phyloP scores from a whole-genome alignment of 1,140 invertebrate genomes.

The Laodelphax striatellus region DNA sequence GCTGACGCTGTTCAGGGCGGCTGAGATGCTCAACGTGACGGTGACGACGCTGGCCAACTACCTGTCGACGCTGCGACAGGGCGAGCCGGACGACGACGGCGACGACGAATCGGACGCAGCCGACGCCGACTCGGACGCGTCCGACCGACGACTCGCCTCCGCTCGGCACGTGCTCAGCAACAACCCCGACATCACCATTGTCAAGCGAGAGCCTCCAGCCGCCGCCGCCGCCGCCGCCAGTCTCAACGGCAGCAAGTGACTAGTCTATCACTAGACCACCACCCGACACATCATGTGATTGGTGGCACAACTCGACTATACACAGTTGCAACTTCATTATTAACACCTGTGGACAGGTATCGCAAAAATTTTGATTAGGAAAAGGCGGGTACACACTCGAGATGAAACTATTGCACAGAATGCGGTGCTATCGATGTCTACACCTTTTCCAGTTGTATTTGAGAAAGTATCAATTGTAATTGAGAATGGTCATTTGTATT shows the following conservation, averaged over 20 bases:
- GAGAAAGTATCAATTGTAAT: too few species aligned
- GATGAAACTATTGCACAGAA: too few species aligned
- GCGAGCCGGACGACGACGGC: slow-evolving; percentile 9
- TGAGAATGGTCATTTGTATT: too few species aligned
- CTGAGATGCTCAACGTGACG: slow-evolving; percentile 58
- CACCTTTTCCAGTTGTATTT: too few species aligned
- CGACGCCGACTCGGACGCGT: slow-evolving; percentile 23
- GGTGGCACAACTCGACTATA: background rate
- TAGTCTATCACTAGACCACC: too few species aligned
- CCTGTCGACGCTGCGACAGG: slow-evolving; percentile 42
- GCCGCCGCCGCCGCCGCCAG: slow-evolving; percentile 5
- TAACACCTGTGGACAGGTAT: too few species aligned
- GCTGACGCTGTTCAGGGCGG: slow-evolving; percentile 53
- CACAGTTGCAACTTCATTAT: too few species aligned
- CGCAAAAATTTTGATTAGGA: too few species aligned
- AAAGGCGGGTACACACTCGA: too few species aligned
- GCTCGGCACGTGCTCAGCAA: slow-evolving; percentile 38
- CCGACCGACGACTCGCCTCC: slow-evolving; percentile 31
- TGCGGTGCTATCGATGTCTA: too few species aligned
- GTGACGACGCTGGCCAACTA: slow-evolving; percentile 58
- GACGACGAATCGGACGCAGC: slow-evolving; percentile 34
- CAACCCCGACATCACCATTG: slow-evolving; percentile 48
- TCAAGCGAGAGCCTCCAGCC: slow-evolving; percentile 37
- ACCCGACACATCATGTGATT: background rate
- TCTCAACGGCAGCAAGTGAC: slow-evolving; percentile 18